These are phyloP conservation scores for Molanna angustata DNA, from an alignment of 2,888 invertebrate genomes.

Conservation along the genomic window DNA sequence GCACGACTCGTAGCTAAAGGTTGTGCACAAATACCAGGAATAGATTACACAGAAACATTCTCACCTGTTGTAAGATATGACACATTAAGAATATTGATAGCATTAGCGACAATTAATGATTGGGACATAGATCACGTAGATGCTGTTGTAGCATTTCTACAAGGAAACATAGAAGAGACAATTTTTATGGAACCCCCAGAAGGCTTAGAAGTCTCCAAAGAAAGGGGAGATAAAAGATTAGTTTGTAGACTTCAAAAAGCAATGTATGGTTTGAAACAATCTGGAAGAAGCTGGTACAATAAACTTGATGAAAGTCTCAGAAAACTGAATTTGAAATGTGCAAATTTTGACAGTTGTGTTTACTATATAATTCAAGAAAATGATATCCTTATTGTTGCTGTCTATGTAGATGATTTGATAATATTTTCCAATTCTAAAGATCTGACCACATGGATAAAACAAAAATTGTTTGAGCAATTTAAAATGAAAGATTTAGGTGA, in stretches of 20 bases:
- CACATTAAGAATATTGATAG: neutral
- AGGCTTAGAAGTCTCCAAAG: conserved; percentile 8
- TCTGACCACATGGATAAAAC: neutral
- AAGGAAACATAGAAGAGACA: conserved; percentile 2
- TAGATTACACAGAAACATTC: conserved; percentile 4
- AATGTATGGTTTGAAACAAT: conserved; percentile 4
- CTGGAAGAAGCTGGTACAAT: conserved; percentile 1
- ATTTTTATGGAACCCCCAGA: neutral
- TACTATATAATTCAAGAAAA: neutral
- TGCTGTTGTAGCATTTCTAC: conserved; percentile 2
- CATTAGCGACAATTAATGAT: conserved; percentile 1
- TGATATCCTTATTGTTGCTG: neutral
- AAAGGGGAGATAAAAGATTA: conserved; percentile 3
- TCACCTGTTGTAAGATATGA: conserved; percentile 6
- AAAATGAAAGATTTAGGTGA: conserved; percentile 7
- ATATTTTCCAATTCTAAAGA: conserved; percentile 2
- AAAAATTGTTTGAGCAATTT: neutral
- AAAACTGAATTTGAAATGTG: neutral
- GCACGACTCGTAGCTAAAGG: conserved; percentile 4
- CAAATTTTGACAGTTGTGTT: conserved; percentile 2
- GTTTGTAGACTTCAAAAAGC: conserved; percentile 3
- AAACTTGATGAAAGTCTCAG: neutral
- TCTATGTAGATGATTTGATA: conserved; percentile 3
- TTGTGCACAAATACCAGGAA: conserved; percentile 1
- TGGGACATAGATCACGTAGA: conserved; percentile 4